Conservation (phyloP, 2,888 invertebrate species). For the Mythimna vitellina region DNA sequence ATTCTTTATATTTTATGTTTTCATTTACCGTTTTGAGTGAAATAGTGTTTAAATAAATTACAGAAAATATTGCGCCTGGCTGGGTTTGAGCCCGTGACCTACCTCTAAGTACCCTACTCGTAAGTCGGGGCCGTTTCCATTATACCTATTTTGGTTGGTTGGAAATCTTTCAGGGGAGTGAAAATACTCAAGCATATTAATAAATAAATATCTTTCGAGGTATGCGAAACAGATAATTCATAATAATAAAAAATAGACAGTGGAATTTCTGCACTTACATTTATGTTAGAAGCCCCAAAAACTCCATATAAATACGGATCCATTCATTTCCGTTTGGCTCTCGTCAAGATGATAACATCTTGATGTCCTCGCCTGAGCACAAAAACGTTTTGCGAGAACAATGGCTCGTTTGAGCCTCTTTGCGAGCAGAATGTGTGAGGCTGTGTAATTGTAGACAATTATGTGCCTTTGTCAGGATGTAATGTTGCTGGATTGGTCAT, state of each 20-base stretch:
- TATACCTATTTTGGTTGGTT: no score
- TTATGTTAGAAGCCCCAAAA: conserved; percentile 54
- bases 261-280: conserved; percentile 45
- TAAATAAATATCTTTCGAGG: no score
- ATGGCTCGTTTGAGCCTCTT: conserved; percentile 43
- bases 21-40: no score
- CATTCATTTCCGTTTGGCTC: conserved; percentile 72
- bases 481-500: conserved; percentile 35
- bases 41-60: no score
- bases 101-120: no score
- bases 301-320: conserved; percentile 61
- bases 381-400: conserved; percentile 63
- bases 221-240: no score
- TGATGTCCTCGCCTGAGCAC: conserved; percentile 51
- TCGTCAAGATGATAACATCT: conserved; percentile 63
- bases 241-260: background rate
- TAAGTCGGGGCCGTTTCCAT: no score
- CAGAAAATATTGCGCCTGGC: no score
- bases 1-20: no score
- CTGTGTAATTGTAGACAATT: conserved; percentile 51
- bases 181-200: no score
- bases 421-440: conserved; percentile 41
- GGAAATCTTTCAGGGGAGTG: no score
- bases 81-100: no score
- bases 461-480: conserved; percentile 23